Conservation (phyloP, 2,888 invertebrate genomes). For the Masnerella sp. region DNA sequence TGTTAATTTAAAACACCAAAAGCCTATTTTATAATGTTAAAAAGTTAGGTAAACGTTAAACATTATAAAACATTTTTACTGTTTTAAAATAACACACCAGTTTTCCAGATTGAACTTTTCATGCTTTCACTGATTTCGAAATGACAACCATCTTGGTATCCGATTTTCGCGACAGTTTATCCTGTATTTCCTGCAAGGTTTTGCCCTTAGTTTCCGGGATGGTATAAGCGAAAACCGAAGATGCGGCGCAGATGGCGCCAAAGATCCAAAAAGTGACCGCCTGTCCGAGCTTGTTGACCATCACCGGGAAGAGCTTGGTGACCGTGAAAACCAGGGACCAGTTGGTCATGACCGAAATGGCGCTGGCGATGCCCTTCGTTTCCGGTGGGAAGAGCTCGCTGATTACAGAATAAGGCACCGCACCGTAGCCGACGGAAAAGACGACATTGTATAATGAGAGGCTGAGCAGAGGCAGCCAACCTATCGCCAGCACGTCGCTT, state of each 20-base stretch:
- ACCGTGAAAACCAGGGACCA: constrained; percentile 76
- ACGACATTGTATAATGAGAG: constrained; percentile 76
- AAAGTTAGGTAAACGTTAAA: too few species aligned
- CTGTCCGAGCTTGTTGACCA: constrained; percentile 66
- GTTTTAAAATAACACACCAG: too few species aligned
- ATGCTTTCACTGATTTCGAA: too few species aligned
- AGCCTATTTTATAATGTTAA: too few species aligned
- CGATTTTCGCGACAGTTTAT: constrained; percentile 64
- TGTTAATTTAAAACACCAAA: too few species aligned
- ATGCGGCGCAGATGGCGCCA: constrained; percentile 66
- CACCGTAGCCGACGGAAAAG: constrained; percentile 78
- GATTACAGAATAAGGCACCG: constrained; percentile 78
- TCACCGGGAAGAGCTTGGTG: constrained; percentile 71
- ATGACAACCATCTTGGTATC: constrained; percentile 14
- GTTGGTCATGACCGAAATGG: constrained; percentile 77
- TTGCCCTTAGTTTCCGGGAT: constrained; percentile 77
- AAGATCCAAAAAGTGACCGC: constrained; percentile 73
- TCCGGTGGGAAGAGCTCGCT: constrained; percentile 78
- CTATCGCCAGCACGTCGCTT: constrained; percentile 66
- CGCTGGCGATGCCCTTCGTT: constrained; percentile 75
- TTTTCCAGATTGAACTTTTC: too few species aligned
- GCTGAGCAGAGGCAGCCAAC: constrained; percentile 77
- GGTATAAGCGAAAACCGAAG: constrained; percentile 69
- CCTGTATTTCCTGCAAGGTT: constrained; percentile 74
- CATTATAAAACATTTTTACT: too few species aligned